Conservation (phyloP, 2,113 vertebrate genomes). For the Zootoca vivipara region DNA sequence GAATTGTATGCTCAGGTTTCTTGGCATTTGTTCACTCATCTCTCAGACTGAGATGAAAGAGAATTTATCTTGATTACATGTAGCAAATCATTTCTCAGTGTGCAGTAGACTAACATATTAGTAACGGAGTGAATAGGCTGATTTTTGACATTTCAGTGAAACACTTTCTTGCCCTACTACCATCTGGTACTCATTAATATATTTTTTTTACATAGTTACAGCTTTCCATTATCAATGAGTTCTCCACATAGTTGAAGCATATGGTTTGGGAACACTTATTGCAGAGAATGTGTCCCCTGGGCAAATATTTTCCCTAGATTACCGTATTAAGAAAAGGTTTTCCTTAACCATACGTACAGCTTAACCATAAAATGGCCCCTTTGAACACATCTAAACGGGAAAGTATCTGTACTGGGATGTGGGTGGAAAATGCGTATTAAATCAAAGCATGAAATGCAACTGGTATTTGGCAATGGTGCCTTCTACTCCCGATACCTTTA, state of each 20-base stretch:
- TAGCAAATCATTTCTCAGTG: conserved; percentile 47
- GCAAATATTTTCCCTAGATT: conserved; percentile 73
- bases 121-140: conserved; percentile 45
- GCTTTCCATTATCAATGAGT: conserved; percentile 70
- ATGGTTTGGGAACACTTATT: conserved; percentile 67
- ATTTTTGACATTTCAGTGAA: conserved; percentile 65
- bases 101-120: conserved; percentile 58
- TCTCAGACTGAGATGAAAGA: conserved; percentile 37
- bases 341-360: conserved; percentile 52
- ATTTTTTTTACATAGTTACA: conserved; percentile 62
- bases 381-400: conserved; percentile 68
- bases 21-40: conserved; percentile 4
- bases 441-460: conserved; percentile 58
- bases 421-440: conserved; percentile 60
- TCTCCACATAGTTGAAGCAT: conserved; percentile 69
- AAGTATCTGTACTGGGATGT: conserved; percentile 37
- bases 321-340: conserved; percentile 72
- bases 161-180: conserved; percentile 65
- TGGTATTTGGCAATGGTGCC: conserved; percentile 54
- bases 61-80: conserved; percentile 58
- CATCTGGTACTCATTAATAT: conserved; percentile 77
- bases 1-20: conserved; percentile 21
- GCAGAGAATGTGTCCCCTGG: conserved; percentile 64
- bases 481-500: conserved; percentile 42
- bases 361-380: conserved; percentile 69